Conservation (phyloP, 92 coral and sea anemone species). For the Epizoanthus scotinus region DNA sequence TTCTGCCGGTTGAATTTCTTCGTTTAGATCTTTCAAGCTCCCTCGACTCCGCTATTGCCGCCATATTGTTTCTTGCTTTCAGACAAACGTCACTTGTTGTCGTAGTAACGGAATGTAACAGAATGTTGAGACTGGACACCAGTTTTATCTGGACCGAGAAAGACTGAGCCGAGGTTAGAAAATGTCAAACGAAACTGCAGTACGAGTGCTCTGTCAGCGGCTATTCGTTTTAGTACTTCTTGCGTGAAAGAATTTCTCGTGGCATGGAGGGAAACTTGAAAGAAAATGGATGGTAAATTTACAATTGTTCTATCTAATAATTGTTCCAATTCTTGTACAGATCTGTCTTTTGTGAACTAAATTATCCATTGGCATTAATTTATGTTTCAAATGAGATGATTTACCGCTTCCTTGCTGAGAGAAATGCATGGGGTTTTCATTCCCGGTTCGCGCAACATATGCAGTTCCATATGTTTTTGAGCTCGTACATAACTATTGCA, state of each 20-base stretch:
- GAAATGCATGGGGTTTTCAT: slow-evolving; percentile 24
- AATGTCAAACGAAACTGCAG: neutral
- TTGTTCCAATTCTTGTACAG: slow-evolving; percentile 11
- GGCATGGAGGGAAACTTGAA: slow-evolving; percentile 98
- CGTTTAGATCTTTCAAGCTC: neutral
- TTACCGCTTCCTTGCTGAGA: slow-evolving; percentile 45
- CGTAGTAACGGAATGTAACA: slow-evolving; percentile 22
- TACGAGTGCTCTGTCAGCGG: slow-evolving; percentile 35
- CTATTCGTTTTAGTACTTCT: slow-evolving; percentile 28
- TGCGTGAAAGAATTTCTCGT: slow-evolving; percentile 92
- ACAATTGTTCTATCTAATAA: slow-evolving; percentile 9
- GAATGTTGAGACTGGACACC: neutral
- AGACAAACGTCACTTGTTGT: slow-evolving; percentile 28
- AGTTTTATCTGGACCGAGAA: neutral
- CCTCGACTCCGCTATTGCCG: slow-evolving; percentile 31
- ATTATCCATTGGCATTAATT: slow-evolving; percentile 12
- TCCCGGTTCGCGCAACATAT: slow-evolving; percentile 49
- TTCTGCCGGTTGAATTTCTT: slow-evolving; percentile 49
- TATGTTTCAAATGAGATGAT: slow-evolving; percentile 20
- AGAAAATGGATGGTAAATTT: slow-evolving; percentile 88
- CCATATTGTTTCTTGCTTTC: slow-evolving; percentile 61
- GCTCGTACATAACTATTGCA: neutral
- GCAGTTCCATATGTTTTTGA: slow-evolving; percentile 30
- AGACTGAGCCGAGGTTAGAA: slow-evolving; percentile 6
- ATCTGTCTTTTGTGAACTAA: slow-evolving; percentile 7